Percentiles rank a stretch among this genome's conserved stretches.
These are phyloP conservation scores for Lycorma delicatula DNA, from an alignment of 1,140 invertebrate genomes.

Conservation along the genomic window DNA sequence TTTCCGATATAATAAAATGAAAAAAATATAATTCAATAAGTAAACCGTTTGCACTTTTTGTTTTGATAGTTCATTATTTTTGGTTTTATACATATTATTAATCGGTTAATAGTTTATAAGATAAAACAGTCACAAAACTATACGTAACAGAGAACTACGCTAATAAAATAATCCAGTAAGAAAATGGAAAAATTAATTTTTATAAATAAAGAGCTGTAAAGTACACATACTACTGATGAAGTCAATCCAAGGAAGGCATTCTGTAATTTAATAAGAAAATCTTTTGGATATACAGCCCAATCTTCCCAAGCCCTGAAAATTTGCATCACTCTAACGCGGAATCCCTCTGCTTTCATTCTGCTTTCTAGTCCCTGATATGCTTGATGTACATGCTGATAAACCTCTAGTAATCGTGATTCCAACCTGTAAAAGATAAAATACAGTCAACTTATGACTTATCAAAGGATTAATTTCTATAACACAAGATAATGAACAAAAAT, in stretches of 20 bases:
- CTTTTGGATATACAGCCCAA: slow-evolving; percentile 92
- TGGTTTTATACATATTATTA: no score
- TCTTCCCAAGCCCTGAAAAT: slow-evolving; percentile 97
- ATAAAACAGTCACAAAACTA: no score
- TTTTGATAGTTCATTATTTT: no score
- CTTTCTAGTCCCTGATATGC: slow-evolving; percentile 74
- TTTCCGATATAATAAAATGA: no score
- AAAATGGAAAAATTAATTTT: no score
- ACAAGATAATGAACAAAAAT: no score
- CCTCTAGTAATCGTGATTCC: slow-evolving; percentile 73
- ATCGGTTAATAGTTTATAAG: no score
- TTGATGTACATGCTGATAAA: slow-evolving; percentile 76
- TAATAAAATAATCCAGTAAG: no score
- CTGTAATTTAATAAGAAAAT: slow-evolving; percentile 83
- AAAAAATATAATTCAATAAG: no score
- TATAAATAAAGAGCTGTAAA: no score
- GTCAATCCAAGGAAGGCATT: slow-evolving; percentile 77
- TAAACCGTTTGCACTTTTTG: no score
- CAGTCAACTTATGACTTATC: background rate
- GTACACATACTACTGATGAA: background rate
- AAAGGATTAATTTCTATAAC: background rate
- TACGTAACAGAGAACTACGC: no score
- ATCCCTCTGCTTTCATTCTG: slow-evolving; percentile 89
- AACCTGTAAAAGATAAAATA: slow-evolving; percentile 52
- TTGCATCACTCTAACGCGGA: slow-evolving; percentile 89